Base-by-base conservation (phyloP, 92 coral and sea anemone species). In the Palythoa heliodiscus region DNA sequence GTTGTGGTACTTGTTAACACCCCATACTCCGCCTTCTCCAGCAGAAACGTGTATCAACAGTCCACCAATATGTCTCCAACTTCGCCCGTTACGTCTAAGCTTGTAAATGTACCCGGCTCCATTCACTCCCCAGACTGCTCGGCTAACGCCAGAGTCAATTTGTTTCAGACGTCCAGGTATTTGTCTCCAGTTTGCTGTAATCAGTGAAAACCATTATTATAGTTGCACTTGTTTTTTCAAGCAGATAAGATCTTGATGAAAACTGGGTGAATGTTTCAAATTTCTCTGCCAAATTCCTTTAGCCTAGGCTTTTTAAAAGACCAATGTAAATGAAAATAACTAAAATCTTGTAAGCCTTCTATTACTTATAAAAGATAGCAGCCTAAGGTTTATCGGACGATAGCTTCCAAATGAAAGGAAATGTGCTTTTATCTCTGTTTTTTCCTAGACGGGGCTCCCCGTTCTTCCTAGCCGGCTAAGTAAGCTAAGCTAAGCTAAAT, bases 21-120 rank as follows among this genome's bases (percentile, higher is more conserved):
- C 87, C 90, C 90, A 88, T 0, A 88, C 71, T 38, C 90, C 90
- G 2, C 87, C 85, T 53, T 88, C 87, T 20, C 90, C 90, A n/a
- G 84, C 87, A 22, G 87, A 75, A 15, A 88, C 83, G 23, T 83
- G 82, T 6, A 75, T 88, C 78, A 63, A 82, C 16, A 81, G 85
- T 1, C 77, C 75, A 64, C 71, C 39, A 6, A 88, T 80, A 48
- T 57, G 80, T 37, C 38, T 38, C 90, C 90, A 88, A 16, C 73
- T 53, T 78, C 83, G 47, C 66, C 66, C 63, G 53, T 78, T 78
- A 2, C 79, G 70, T 10, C 60, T 78, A 35, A 85, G 88, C 25
- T 85, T 85, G 70, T 64, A 85, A 47, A 85, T 85, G 16, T 22
- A 48, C 0, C 88, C 81, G 0, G 20, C 52, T 2, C 48, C 22